A percentile compares a stretch with the other conserved stretches of the same genome.
Evolutionary conservation across 2,113 vertebrate species (phyloP).

Genomic region (Channa maculata): DNA sequence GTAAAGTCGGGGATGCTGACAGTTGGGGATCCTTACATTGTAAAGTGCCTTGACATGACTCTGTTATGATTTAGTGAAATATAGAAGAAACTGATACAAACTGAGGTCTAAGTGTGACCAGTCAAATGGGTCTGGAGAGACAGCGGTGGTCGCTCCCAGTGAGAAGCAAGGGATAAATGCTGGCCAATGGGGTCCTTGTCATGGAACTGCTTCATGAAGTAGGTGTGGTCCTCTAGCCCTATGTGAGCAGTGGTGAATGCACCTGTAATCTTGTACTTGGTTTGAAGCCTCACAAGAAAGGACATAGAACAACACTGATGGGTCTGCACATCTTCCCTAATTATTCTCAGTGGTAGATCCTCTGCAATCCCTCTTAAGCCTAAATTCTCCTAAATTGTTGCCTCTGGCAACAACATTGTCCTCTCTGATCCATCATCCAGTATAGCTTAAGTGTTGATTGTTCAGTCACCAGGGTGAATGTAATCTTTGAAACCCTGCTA

Average conservation of each 20-base stretch:
- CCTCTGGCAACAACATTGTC: conserved; percentile 19
- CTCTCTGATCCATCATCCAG: conserved; percentile 22
- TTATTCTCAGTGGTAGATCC: neutral
- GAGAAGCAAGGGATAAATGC: neutral
- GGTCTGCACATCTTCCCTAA: neutral
- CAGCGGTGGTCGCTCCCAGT: neutral
- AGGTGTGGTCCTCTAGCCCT: neutral
- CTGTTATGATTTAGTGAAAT: no score
- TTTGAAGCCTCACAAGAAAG: neutral
- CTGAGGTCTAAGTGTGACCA: no score
- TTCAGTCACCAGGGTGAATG: neutral
- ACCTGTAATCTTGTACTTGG: neutral
- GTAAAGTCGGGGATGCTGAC: no score
- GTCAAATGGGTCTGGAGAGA: neutral
- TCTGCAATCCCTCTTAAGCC: neutral
- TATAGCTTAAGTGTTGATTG: neutral
- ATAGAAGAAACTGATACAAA: no score
- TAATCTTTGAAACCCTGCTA: neutral
- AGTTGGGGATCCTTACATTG: no score
- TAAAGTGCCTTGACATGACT: no score
- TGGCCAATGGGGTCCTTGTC: neutral
- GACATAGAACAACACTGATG: conserved; percentile 13
- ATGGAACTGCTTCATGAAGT: neutral
- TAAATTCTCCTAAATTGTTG: neutral
- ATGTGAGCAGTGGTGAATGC: neutral